Evolutionary conservation across 2,113 vertebrate genomes (phyloP), one percentile per base, ranked within the genome.

Genomic region (Ornithorhynchus anatinus): DNA sequence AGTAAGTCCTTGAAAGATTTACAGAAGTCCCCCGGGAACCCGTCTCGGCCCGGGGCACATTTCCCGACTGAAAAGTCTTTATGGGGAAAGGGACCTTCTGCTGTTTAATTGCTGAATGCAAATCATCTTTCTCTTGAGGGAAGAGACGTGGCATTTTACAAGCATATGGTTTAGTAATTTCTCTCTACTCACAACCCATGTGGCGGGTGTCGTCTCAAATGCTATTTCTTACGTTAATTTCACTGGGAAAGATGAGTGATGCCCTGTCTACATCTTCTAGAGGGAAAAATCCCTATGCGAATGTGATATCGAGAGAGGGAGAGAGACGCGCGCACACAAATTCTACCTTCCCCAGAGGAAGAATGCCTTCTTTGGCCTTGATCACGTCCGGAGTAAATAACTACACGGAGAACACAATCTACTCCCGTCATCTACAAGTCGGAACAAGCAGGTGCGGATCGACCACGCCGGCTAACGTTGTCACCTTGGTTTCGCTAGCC

Each of bases 131-230:
- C 86, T 84, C 84, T 77, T 64, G 81, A 79, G 82, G 39, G 65
- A 79, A 82, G 69, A 73, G 57, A 77, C n/a, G n/a, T 70, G 50
- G 70, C 77, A 86, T 87, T 71, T 89, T 77, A 74, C 66, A 79
- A 84, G 75, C 84, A 89, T 84, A 86, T 85, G 84, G 69, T 72
- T 88, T 85, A 72, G 74, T 67, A 80, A 81, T 84, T 87, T 85
- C 70, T 68, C 70, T 72, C 53, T 78, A 59, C 64, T 70, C 79
- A 77, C 74, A 47, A 52, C 66, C 83, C 71, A 74, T 69, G 79
- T 42, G 54, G 59, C 68, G 48, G 77, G 17, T 84, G 44, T 84
- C 84, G 82, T 77, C 74, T 85, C 54, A 85, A 86, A 72, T 10
- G 66, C 63, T 47, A 75, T 59, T 73, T 37, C 72, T 80, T 68